Percentiles rank a stretch among this genome's conserved stretches.
Evolutionary conservation across 2,888 invertebrate genomes (phyloP).

Genomic region (Azorinus chamasolen): DNA sequence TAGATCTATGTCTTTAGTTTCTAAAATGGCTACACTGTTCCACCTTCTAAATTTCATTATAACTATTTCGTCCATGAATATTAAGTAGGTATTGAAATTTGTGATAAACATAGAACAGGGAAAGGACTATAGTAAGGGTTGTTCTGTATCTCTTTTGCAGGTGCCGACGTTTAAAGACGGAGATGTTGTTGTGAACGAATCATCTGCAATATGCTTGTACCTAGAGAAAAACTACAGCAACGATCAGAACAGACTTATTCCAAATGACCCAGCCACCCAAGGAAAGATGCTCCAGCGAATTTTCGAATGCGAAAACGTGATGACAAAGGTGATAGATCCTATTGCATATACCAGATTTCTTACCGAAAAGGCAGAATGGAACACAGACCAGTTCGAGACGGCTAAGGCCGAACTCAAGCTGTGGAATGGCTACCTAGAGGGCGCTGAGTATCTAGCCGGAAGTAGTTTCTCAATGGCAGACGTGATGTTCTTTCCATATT

Average conservation of each 20-base stretch:
- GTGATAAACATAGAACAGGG: too few relatives aligned
- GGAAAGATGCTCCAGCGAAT: conserved; percentile 68
- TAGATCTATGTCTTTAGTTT: too few relatives aligned
- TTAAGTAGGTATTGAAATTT: too few relatives aligned
- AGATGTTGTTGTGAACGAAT: conserved; percentile 76
- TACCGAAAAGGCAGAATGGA: conserved; percentile 42
- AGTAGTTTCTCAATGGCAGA: conserved; percentile 47
- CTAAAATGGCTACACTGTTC: too few relatives aligned
- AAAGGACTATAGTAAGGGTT: too few relatives aligned
- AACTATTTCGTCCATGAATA: too few relatives aligned
- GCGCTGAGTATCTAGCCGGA: conserved; percentile 28
- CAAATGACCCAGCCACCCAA: conserved; percentile 46
- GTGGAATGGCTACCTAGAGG: conserved; percentile 24
- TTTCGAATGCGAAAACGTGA: conserved; percentile 57
- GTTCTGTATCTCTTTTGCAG: conserved; percentile 69
- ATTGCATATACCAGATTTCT: conserved; percentile 10
- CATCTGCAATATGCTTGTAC: conserved; percentile 74
- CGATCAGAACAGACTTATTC: conserved; percentile 63
- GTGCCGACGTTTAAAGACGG: conserved; percentile 79
- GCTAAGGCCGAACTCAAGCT: conserved; percentile 32
- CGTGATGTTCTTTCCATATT: conserved; percentile 25
- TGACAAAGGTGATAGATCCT: conserved; percentile 14
- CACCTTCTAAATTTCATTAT: too few relatives aligned
- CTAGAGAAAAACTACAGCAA: conserved; percentile 66
- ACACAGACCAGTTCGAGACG: conserved; percentile 8